Conservation (phyloP, 2,888 invertebrate species). For the Nemurella pictetii region DNA sequence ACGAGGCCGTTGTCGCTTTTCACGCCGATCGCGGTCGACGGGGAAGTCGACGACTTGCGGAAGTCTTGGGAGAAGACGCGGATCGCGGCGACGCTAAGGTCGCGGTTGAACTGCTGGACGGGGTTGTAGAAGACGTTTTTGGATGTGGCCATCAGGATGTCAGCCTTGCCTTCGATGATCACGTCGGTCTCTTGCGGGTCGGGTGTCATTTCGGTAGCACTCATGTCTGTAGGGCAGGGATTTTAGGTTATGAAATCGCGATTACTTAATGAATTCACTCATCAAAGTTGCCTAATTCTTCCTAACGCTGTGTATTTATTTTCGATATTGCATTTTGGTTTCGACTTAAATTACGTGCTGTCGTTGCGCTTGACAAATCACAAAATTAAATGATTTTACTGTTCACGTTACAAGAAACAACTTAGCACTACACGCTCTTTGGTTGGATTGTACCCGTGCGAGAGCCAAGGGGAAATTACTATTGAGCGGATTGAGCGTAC, state of each 20-base stretch:
- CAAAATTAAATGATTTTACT: too few relatives aligned
- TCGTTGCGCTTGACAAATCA: too few relatives aligned
- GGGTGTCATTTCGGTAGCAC: not conserved
- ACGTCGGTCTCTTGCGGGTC: slow-evolving; percentile 33
- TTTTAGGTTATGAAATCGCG: not conserved
- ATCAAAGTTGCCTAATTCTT: too few relatives aligned
- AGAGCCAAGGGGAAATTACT: too few relatives aligned
- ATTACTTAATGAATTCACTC: too few relatives aligned
- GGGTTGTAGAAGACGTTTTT: slow-evolving; percentile 96
- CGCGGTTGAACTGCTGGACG: slow-evolving; percentile 97
- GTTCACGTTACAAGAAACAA: too few relatives aligned
- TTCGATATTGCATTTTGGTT: too few relatives aligned
- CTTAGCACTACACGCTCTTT: too few relatives aligned
- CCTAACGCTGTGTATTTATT: too few relatives aligned
- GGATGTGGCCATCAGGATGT: slow-evolving; percentile 64
- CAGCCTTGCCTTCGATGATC: slow-evolving; percentile 78
- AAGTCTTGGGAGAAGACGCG: slow-evolving; percentile 65
- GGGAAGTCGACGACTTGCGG: slow-evolving; percentile 42
- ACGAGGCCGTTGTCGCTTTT: slow-evolving; percentile 59
- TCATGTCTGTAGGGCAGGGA: not conserved
- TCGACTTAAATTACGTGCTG: too few relatives aligned
- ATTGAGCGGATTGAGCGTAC: too few relatives aligned
- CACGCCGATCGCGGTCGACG: not conserved
- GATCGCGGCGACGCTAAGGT: slow-evolving; percentile 77
- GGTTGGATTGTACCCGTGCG: too few relatives aligned